Evolutionary conservation across 1,140 invertebrate species (phyloP), one percentile per base, ranked within the genome.

Genomic region (Lamellibrachia luymesi): DNA sequence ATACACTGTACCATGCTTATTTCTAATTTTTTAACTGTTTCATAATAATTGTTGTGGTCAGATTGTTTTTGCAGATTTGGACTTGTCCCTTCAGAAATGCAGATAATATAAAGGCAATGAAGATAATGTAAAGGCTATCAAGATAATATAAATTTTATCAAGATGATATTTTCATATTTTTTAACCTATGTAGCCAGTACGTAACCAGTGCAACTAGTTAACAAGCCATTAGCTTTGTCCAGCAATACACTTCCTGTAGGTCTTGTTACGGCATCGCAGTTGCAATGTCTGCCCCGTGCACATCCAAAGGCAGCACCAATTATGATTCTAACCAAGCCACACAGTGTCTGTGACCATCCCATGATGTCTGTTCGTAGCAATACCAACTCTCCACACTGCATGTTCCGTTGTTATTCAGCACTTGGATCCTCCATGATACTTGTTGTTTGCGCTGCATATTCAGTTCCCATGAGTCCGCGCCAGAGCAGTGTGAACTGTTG

Each of bases 401-500:
- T 80, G 25, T 80, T 80, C 25, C 13, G 64, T 80, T 80, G 13
- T 80, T 22, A 80, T 22, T 80, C 64, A 80, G 64, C 64, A 80
- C 64, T 22, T 80, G 27, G 50, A n/a, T 49, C 90, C 50, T 91
- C 49, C 90, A 91, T 50, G 49, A 91, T 91, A 51, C 50, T 51
- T n/a, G 90, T 92, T 17, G 94, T 94, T 90, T 96, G 95, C 91
- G 95, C 95, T 51, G 95, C 96, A 94, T 97, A 97, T 94, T 97
- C 96, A 56, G 96, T 96, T 17, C 96, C 96, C 93, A 96, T 95
- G 50, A 97, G 94, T 50, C 97, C 97, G 90, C 97, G 95, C 95
- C 97, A 97, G 13, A 97, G 95, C 17, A 97, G 94, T 51, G 97
- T 96, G 94, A 97, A 97, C 91, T 97, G 96, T 94, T 96, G 96